Evolutionary conservation across 2,113 vertebrate genomes (phyloP), one percentile per base, ranked within the genome.

Genomic region (Clarias macrocephalus): DNA sequence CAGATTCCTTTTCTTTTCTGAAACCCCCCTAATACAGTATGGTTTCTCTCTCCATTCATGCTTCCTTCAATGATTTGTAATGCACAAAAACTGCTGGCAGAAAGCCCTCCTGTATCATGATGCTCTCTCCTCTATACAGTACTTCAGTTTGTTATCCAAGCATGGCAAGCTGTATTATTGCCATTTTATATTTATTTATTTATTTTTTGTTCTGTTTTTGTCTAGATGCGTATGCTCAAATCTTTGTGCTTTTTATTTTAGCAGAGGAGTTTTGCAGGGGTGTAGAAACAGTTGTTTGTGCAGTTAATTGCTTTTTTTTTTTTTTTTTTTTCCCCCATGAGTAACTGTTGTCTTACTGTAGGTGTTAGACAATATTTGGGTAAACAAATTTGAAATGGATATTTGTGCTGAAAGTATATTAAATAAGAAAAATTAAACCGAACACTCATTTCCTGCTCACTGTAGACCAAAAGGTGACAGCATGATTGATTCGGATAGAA

Each of bases 401-500:
- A 13, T 13, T 10, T 77, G 48, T 2, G n/a, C 75, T 18, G 13
- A 28, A 33, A 21, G n/a, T 33, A 60, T 80, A 19, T 59, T 59
- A 33, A 33, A 12, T 28, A 33, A 19, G 16, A 77, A 75, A 1
- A 73, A 70, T 19, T 7, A 9, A 77, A 23, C 5, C 37, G 12
- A 80, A 23, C 28, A 37, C 10, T 5, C 23, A 5, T 3, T 57
- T 62, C 2, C 19, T 19, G 15, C 42, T 81, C 79, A 62, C 10
- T 81, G 33, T 62, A 15, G 4, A 28, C 18, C 19, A 60, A n/a
- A 66, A 59, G 6, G 37, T 2, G 37, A 80, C 4, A 37, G 28
- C 23, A 9, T 42, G 33, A 37, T 30, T 30, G 80, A 75, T 59
- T 83, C 63, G 63, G 72, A 73, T 85, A 70, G 83, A 85, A 76